Percentiles rank a stretch among this genome's conserved stretches.
Conservation (phyloP, 2,797 vertebrate species). For the Muraenolepis orangiensis region DNA sequence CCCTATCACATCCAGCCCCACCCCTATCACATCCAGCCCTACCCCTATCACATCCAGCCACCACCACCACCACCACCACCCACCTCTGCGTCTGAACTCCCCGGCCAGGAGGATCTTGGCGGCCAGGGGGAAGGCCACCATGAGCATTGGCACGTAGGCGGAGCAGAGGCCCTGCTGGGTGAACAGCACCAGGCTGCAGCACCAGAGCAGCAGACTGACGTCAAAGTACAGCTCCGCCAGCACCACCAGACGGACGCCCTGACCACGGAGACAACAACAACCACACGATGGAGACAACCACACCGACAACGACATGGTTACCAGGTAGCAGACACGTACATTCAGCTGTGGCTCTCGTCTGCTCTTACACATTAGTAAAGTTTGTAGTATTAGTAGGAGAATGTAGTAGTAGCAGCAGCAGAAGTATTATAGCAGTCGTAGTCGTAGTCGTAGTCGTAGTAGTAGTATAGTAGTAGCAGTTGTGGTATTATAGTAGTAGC, state of each 20-base stretch:
- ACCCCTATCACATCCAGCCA: too few relatives aligned
- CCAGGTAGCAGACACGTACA: too few relatives aligned
- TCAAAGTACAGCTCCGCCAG: constrained; percentile 90
- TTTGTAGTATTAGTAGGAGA: neutral
- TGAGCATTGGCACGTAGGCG: constrained; percentile 86
- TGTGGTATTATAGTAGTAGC: neutral
- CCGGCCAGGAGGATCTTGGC: constrained; percentile 78
- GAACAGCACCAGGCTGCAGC: constrained; percentile 76
- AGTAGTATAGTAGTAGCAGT: neutral
- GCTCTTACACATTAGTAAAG: too few relatives aligned
- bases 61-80: too few relatives aligned
- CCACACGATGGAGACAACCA: neutral
- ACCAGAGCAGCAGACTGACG: constrained; percentile 84
- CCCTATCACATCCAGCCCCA: too few relatives aligned
- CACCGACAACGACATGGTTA: constrained; percentile 6
- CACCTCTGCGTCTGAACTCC: constrained; percentile 80
- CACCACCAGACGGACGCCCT: constrained; percentile 80
- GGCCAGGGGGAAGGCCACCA: constrained; percentile 88
- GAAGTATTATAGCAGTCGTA: too few relatives aligned
- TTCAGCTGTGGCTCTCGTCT: neutral
- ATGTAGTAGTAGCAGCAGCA: neutral
- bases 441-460: neutral
- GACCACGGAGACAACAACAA: constrained; percentile 14
- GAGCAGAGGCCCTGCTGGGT: constrained; percentile 85
- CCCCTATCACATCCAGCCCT: too few relatives aligned